These are phyloP conservation scores for Catocala sponsa DNA, from an alignment of 2,888 invertebrate species.

Conservation along the genomic window DNA sequence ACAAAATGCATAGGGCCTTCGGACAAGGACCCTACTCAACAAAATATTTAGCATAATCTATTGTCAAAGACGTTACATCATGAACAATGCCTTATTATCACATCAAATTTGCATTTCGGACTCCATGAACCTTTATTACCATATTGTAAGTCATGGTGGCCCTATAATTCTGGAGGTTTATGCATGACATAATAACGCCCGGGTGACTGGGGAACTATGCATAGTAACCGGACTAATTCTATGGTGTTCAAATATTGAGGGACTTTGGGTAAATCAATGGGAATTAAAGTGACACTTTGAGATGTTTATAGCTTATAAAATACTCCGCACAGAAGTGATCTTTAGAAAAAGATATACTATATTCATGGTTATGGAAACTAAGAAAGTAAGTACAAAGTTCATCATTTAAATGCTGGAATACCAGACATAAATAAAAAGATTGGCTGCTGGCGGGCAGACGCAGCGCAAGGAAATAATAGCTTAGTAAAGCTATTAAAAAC, in stretches of 20 bases:
- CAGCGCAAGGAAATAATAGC: too few species aligned
- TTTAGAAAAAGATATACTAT: too few species aligned
- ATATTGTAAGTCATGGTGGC: constrained; percentile 24
- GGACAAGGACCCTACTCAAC: neutral
- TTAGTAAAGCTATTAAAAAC: too few species aligned
- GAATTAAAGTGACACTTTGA: neutral
- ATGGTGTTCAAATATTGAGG: constrained; percentile 26
- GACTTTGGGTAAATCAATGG: neutral
- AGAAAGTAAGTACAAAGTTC: too few species aligned
- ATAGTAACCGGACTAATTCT: constrained; percentile 34
- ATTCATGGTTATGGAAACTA: too few species aligned
- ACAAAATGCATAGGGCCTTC: too few species aligned
- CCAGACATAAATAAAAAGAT: too few species aligned
- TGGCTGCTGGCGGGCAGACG: too few species aligned
- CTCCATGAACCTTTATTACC: constrained; percentile 25
- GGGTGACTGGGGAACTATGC: constrained; percentile 28
- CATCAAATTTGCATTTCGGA: constrained; percentile 16
- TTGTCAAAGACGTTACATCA: neutral
- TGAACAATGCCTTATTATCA: constrained; percentile 11
- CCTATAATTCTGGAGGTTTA: constrained; percentile 39
- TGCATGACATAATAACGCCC: constrained; percentile 29
- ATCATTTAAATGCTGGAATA: too few species aligned
- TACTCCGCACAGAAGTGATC: too few species aligned
- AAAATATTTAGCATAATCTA: neutral
- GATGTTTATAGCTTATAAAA: neutral